Evolutionary conservation across 2,113 vertebrate genomes (phyloP), one percentile per base, ranked within the genome.

Genomic region (Rhadina sibilatrix): DNA sequence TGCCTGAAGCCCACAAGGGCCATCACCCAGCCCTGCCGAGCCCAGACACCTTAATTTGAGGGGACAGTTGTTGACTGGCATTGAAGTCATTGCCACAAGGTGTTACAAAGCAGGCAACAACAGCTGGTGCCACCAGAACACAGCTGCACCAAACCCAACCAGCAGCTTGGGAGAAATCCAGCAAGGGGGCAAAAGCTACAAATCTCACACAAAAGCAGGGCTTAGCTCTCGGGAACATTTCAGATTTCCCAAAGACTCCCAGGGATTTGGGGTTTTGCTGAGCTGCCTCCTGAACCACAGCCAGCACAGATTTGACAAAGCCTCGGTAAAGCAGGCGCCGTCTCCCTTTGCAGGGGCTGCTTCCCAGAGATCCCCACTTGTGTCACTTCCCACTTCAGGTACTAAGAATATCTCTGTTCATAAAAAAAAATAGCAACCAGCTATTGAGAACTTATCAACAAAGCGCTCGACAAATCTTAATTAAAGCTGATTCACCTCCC

Each of bases 291-390:
- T 7, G 57, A 79, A 64, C 19, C 1, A 0, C 40, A 79, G 92
- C 61, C 92, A 80, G 79, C 15, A 76, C 15, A 61, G 83, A 57
- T 77, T 8, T 89, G 71, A 74, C 79, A 74, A 65, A 88, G 79
- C 54, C 54, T 53, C 4, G 0, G 19, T 16, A 24, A 24, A 92
- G 80, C 72, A 88, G 25, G 15, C 4, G 0, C 42, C 0, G 1
- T 30, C 64, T 80, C 59, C 60, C 60, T 44, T 37, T 9, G 4
- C 37, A 2, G 49, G 49, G 44, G 59, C 85, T 71, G 64, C 11
- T 78, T 94, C 90, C 92, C 94, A 95, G 87, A 90, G 79, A 93
- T 83, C 64, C 94, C 76, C 70, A n/a, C 49, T 44, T 88, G 82
- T 86, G 85, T 83, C 94, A 95, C 78, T 81, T 70, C 65, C 76